Percentiles rank a stretch among this genome's conserved stretches.
Conservation (phyloP, 2,888 invertebrate species). For the Brenthis daphne region DNA sequence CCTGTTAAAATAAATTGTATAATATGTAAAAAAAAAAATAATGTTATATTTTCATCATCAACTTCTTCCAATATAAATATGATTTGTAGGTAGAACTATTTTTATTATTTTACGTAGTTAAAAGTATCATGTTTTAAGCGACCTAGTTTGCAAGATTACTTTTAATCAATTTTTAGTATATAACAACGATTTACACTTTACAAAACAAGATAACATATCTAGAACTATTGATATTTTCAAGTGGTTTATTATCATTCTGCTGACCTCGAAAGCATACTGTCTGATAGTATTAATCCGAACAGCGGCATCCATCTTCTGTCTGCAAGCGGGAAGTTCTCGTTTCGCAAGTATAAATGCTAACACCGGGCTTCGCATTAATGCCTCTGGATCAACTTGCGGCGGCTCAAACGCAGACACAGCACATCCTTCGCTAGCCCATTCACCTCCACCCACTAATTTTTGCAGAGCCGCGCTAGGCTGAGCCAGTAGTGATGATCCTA, state of each 20-base stretch:
- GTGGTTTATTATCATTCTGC: background rate
- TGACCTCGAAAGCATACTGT: constrained; percentile 93
- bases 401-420: constrained; percentile 68
- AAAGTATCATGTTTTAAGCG: too few relatives aligned
- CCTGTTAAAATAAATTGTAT: constrained; percentile 67
- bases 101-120: too few relatives aligned
- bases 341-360: constrained; percentile 93
- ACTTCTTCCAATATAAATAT: too few relatives aligned
- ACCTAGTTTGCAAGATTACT: too few relatives aligned
- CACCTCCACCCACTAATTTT: constrained; percentile 84
- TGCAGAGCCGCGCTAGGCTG: constrained; percentile 94
- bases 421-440: constrained; percentile 48
- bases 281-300: constrained; percentile 90
- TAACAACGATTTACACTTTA: too few relatives aligned
- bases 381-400: constrained; percentile 73
- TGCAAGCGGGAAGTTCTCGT: constrained; percentile 91
- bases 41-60: background rate
- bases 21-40: background rate
- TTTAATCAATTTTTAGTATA: too few relatives aligned
- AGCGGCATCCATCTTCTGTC: constrained; percentile 94
- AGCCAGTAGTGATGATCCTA: constrained; percentile 90
- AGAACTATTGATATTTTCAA: background rate
- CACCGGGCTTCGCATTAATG: constrained; percentile 90
- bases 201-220: background rate
- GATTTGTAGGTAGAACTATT: too few relatives aligned